Percentiles rank a stretch among this genome's conserved stretches.
These are phyloP conservation scores for Enteromius anoplus DNA, from an alignment of 2,797 vertebrate genomes.

Conservation along the genomic window DNA sequence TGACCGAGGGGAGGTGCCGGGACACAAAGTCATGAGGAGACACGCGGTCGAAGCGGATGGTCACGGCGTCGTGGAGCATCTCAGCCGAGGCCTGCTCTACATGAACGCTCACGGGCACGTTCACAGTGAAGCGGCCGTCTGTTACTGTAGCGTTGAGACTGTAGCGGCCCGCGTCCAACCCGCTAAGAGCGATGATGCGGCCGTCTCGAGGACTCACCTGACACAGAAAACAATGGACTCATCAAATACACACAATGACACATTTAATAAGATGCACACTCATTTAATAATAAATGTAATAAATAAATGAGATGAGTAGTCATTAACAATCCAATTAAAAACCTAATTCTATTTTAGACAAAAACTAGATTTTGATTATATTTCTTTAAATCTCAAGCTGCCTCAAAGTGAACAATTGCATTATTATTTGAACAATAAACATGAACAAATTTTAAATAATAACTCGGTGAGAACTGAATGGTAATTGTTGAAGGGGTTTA, in stretches of 20 bases:
- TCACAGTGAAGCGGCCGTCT: constrained; percentile 92
- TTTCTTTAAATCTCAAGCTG: not conserved
- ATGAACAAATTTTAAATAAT: not conserved
- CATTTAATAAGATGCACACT: not conserved
- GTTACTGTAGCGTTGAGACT: constrained; percentile 94
- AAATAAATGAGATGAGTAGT: no score
- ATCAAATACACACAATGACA: not conserved
- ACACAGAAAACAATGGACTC: not conserved
- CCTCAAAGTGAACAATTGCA: not conserved
- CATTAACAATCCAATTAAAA: not conserved
- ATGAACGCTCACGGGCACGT: constrained; percentile 87
- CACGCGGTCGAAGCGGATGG: constrained; percentile 91
- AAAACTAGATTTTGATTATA: no score
- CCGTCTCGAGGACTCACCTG: constrained; percentile 87
- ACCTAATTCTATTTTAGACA: not conserved
- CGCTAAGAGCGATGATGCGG: constrained; percentile 92
- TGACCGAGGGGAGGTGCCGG: constrained; percentile 84
- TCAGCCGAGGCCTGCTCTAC: constrained; percentile 88
- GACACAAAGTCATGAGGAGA: constrained; percentile 92
- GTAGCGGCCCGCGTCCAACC: constrained; percentile 90
- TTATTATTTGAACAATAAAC: not conserved
- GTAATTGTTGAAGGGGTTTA: not conserved
- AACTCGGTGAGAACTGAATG: not conserved
- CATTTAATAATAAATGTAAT: no score
- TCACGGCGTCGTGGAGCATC: constrained; percentile 92